Base-by-base conservation (phyloP, 1,140 invertebrate species). In the Dinoponera quadriceps region DNA sequence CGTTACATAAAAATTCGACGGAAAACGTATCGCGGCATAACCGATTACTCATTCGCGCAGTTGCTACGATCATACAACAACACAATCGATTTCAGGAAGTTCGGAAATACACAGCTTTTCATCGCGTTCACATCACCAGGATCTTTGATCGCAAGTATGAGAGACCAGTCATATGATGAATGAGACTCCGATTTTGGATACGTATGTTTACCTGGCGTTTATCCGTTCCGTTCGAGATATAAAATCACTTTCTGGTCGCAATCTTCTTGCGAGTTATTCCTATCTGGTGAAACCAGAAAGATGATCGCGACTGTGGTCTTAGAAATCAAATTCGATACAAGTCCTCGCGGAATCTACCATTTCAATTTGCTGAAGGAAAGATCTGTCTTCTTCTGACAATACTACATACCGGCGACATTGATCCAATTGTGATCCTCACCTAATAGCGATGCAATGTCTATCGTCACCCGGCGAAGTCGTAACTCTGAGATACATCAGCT, bases 111-210 rank as follows among this genome's bases (percentile, higher is more conserved):
- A 59, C 3, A 7, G 29, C 0, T 27, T 49, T 82, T 85, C 55
- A 83, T 85, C 60, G 51, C 49, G 51, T 65, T 33, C 38, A 59
- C 60, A 69, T 72, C 29, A 66, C 20, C 57, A 38, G 25, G 49
- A 68, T 80, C 29, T 51, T 60, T 49, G 74, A 65, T 38, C 18
- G 48, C 44, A 69, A 57, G 49, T 69, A 81, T 22, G n/a, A 27
- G 57, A 38, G 27, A 69, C 3, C 27, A 33, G 29, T 54, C 69
- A 80, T 78, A 75, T 75, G 73, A 87, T 82, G 22, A 75, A 85
- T 88, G 82, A 88, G 71, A 85, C 86, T 84, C 74, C 54, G 33
- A 60, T 75, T 82, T 84, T 66, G 82, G 25, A 73, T 20, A 84
- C 54, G 1, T 29, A 66, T 33, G 54, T 85, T 78, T 62, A 88